Percentiles rank a stretch among this genome's conserved stretches.
These are phyloP conservation scores for Dichetophora obliterata DNA, from an alignment of 2,888 invertebrate species.

Conservation along the genomic window DNA sequence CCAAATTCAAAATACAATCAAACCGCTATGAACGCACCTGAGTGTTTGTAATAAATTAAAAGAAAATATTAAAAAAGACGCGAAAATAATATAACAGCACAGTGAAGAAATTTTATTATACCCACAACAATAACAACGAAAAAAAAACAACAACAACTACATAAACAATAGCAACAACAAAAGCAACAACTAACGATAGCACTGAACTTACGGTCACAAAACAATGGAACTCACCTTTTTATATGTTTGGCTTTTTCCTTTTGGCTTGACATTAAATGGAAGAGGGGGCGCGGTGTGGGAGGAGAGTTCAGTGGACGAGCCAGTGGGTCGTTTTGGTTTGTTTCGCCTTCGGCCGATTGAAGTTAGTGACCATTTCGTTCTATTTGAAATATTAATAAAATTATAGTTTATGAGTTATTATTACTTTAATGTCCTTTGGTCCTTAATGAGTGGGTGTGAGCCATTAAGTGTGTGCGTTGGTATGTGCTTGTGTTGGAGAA, in stretches of 20 bases:
- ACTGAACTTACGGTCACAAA: background rate
- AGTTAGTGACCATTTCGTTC: background rate
- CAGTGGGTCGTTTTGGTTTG: background rate
- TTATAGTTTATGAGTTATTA: constrained; percentile 24
- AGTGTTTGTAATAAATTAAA: constrained; percentile 63
- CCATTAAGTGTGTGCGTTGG: background rate
- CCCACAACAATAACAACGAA: background rate
- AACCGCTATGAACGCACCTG: constrained; percentile 56
- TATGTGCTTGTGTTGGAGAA: background rate
- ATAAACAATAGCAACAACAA: background rate
- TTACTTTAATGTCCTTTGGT: constrained; percentile 4
- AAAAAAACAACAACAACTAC: background rate
- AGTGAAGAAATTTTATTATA: constrained; percentile 15
- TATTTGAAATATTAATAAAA: constrained; percentile 25
- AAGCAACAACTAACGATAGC: background rate
- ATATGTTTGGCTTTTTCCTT: too few species aligned
- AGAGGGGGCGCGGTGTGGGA: too few species aligned
- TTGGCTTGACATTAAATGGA: background rate
- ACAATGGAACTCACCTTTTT: background rate
- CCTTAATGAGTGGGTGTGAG: background rate
- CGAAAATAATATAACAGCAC: constrained; percentile 29
- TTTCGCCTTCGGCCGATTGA: background rate
- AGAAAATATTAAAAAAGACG: constrained; percentile 37
- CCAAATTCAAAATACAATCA: background rate
- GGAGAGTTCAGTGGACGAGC: background rate